phyloP scores from a whole-genome alignment of 2,797 vertebrate genomes.

The Sebastes cheni region DNA sequence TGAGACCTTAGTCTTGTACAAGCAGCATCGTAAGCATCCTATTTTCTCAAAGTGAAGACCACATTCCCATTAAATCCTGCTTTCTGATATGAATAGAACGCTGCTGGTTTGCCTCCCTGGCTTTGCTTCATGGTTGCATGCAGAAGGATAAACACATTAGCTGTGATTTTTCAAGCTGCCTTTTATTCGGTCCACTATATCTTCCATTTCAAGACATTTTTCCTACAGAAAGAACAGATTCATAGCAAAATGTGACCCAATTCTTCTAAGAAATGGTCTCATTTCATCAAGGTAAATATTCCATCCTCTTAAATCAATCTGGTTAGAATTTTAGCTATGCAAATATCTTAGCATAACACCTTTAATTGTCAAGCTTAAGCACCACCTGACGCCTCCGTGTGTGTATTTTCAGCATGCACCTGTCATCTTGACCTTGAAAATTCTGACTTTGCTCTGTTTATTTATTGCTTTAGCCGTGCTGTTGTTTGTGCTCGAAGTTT shows the following conservation, averaged over 20 bases:
- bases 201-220: constrained; percentile 1
- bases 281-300: neutral
- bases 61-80: constrained; percentile 1
- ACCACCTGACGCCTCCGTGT: neutral
- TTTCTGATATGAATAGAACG: neutral
- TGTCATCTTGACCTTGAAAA: constrained; percentile 23
- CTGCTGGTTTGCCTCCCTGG: neutral
- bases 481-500: neutral
- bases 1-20: neutral
- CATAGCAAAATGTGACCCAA: neutral
- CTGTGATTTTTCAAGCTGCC: constrained; percentile 27
- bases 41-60: neutral
- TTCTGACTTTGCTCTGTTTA: neutral
- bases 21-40: neutral
- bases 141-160: constrained; percentile 24
- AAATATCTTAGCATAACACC: neutral
- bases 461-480: neutral
- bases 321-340: neutral
- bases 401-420: neutral
- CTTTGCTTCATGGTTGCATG: constrained; percentile 22
- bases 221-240: neutral
- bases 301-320: neutral
- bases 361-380: neutral
- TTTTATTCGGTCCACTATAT: constrained; percentile 16
- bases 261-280: neutral